Percentiles rank a stretch among this genome's conserved stretches.
phyloP scores from a whole-genome alignment of 1,140 invertebrate genomes.

The Samia ricini region DNA sequence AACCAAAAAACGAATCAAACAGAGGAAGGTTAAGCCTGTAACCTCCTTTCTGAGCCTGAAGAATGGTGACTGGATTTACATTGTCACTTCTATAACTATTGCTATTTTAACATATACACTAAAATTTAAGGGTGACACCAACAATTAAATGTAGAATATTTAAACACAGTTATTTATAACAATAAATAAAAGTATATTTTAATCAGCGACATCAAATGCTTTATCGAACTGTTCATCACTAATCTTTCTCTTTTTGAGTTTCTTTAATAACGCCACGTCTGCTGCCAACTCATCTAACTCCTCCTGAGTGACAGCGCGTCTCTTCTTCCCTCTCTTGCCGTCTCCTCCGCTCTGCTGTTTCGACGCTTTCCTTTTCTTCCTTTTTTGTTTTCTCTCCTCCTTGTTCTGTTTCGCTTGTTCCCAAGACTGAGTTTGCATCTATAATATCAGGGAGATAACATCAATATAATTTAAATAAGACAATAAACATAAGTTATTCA shows the following conservation, averaged over 20 bases:
- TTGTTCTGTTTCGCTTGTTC: slow-evolving; percentile 88
- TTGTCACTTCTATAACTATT: too few species aligned
- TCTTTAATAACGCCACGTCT: slow-evolving; percentile 92
- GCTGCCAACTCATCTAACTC: slow-evolving; percentile 91
- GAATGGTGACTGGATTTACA: too few species aligned
- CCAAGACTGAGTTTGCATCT: slow-evolving; percentile 86
- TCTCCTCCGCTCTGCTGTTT: slow-evolving; percentile 69
- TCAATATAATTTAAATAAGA: too few species aligned
- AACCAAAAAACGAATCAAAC: too few species aligned
- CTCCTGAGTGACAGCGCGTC: slow-evolving; percentile 81
- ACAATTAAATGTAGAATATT: too few species aligned
- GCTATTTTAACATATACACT: too few species aligned
- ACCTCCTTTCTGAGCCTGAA: too few species aligned
- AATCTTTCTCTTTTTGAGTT: slow-evolving; percentile 92
- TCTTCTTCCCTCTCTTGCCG: slow-evolving; percentile 73
- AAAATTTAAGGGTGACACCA: too few species aligned
- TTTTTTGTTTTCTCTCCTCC: slow-evolving; percentile 81
- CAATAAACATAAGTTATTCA: too few species aligned
- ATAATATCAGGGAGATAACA: slow-evolving; percentile 10
- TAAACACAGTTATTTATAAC: neutral
- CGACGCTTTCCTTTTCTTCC: slow-evolving; percentile 73
- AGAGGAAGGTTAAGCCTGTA: too few species aligned
- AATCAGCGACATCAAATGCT: slow-evolving; percentile 73
- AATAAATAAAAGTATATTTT: slow-evolving; percentile 18
- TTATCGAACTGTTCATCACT: slow-evolving; percentile 80